Base-by-base conservation (phyloP, 1,140 invertebrate species). In the Cydia amplana region DNA sequence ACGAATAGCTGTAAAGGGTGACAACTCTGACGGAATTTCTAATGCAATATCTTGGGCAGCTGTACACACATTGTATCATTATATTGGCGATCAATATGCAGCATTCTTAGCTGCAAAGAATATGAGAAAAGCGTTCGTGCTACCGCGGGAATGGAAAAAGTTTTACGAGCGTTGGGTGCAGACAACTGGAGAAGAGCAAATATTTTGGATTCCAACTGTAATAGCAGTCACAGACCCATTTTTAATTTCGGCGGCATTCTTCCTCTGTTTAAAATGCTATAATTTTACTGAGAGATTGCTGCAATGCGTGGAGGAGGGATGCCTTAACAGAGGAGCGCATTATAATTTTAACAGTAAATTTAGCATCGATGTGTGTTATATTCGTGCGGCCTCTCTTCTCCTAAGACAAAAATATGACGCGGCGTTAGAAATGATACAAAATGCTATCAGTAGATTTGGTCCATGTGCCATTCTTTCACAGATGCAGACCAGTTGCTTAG, bases 91-190 rank as follows among this genome's bases (percentile, higher is more conserved):
- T 75, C 36, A n/a, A 20, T 82, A 84, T 73, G 83, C 84, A 25
- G 89, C 90, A 28, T 91, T 91, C 80, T 82, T 92, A 73, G 83
- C 90, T 14, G 82, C 84, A 28, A 89, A 85, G 51, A 87, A 86
- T 83, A 92, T 93, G 91, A 83, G 91, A 74, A 92, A 92, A 76
- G 81, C 82, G n/a, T 91, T 81, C 76, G 84, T 88, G 55, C 65
- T 93, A 16, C 80, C 82, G 2, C 82, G 74, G 74, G 82, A 90
- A 60, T 93, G 91, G 91, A 82, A 78, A 73, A 83, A 80, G 72
- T 90, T 86, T 81, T 64, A 87, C 60, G 74, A 83, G 18, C 83
- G 82, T 46, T 93, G 91, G 91, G 75, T 80, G 7, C 84, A 86
- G 18, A 82, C 79, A 7, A 92, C 87, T 74, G 91, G 91, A 28